These are phyloP conservation scores for Orthonyx spaldingii DNA, from an alignment of 2,113 vertebrate species.

Conservation along the genomic window DNA sequence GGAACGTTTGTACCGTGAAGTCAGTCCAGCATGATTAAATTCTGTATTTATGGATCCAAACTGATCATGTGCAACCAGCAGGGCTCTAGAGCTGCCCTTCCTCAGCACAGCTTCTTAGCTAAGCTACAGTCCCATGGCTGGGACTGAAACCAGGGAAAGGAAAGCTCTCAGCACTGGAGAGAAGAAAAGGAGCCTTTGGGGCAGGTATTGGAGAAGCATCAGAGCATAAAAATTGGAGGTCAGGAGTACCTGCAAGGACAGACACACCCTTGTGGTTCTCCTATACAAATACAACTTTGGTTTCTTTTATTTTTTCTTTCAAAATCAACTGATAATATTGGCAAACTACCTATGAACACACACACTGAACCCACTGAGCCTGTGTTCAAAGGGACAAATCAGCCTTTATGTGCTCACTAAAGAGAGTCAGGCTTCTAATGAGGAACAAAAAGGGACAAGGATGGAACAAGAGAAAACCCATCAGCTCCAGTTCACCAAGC, in stretches of 20 bases:
- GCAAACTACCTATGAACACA: background rate
- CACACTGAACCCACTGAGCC: background rate
- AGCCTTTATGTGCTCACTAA: background rate
- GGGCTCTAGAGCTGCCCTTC: background rate
- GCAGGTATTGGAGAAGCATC: background rate
- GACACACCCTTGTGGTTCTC: background rate
- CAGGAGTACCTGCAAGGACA: background rate
- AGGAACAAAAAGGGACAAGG: background rate
- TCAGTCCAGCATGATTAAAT: background rate
- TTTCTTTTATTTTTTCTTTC: background rate
- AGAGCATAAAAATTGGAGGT: background rate
- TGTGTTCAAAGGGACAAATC: background rate
- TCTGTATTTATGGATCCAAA: background rate
- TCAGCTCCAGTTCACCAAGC: background rate
- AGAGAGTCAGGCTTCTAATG: background rate
- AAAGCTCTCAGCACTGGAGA: background rate
- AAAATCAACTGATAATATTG: background rate
- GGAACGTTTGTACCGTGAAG: background rate
- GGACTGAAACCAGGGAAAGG: background rate
- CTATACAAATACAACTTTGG: background rate
- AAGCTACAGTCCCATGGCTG: background rate
- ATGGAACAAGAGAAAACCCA: background rate
- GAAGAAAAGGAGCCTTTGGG: background rate
- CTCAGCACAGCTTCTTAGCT: background rate
- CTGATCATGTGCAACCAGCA: fast-evolving